These are phyloP conservation scores for Merodon equestris DNA, from an alignment of 2,888 invertebrate species.

Conservation along the genomic window DNA sequence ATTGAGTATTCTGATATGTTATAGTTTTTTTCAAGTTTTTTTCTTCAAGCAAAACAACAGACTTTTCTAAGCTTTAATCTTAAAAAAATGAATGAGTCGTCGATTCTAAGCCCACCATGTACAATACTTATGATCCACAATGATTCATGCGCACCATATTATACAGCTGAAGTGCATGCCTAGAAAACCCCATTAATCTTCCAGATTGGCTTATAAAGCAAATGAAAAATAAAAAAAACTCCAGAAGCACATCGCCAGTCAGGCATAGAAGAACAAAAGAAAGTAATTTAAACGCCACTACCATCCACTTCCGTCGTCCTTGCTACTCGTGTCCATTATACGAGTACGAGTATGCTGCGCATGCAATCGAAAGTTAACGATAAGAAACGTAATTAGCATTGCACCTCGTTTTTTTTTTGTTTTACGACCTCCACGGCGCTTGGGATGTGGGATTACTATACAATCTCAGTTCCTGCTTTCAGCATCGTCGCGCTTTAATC, in stretches of 20 bases:
- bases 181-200: too few species aligned
- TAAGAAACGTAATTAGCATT: conserved; percentile 61
- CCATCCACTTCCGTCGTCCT: conserved; percentile 24
- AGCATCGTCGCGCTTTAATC: conserved; percentile 48
- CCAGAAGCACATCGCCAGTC: conserved; percentile 1
- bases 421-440: conserved; percentile 25
- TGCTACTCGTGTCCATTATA: too few species aligned
- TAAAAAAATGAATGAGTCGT: too few species aligned
- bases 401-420: conserved; percentile 33
- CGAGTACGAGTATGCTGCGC: background rate
- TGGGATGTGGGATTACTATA: conserved; percentile 2
- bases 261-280: conserved; percentile 7
- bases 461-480: conserved; percentile 19
- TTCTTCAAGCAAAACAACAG: too few species aligned
- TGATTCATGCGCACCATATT: too few species aligned
- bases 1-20: too few species aligned
- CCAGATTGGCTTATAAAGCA: background rate
- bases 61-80: too few species aligned
- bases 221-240: background rate
- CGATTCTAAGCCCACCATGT: too few species aligned
- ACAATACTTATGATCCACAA: too few species aligned
- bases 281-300: conserved; percentile 14
- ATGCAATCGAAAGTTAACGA: conserved; percentile 42
- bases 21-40: too few species aligned
- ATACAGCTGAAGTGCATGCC: too few species aligned